phyloP scores from a whole-genome alignment of 2,888 invertebrate genomes.

The Macrosiphum euphorbiae region DNA sequence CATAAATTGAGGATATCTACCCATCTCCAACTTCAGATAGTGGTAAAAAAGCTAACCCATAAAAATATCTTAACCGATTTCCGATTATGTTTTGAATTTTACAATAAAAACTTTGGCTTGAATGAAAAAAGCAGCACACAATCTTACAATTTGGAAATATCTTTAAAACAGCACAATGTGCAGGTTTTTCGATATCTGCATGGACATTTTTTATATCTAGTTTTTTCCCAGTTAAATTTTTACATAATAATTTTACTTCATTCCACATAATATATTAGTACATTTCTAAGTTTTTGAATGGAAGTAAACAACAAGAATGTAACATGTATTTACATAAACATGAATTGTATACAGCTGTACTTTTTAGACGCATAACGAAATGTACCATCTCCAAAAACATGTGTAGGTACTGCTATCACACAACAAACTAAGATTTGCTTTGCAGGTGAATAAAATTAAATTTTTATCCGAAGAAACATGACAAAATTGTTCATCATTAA shows the following conservation, averaged over 20 bases:
- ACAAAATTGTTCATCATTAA: background rate
- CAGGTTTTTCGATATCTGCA: background rate
- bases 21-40: background rate
- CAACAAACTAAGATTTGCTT: slow-evolving; percentile 1
- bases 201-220: background rate
- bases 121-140: too few relatives aligned
- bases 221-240: background rate
- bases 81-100: too few relatives aligned
- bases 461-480: background rate
- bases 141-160: too few relatives aligned
- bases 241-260: slow-evolving; percentile 30
- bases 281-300: slow-evolving; percentile 7
- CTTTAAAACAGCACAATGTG: too few relatives aligned
- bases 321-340: slow-evolving; percentile 18
- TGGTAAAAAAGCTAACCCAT: slow-evolving; percentile 17
- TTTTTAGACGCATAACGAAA: background rate
- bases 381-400: background rate
- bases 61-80: background rate
- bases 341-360: slow-evolving; percentile 11
- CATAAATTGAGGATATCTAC: too few relatives aligned
- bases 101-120: too few relatives aligned
- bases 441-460: slow-evolving; percentile 4
- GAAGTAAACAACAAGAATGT: background rate
- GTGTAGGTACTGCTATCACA: slow-evolving; percentile 8
- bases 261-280: slow-evolving; percentile 16